Percentiles rank a stretch among this genome's conserved stretches.
Conservation (phyloP, 2,888 invertebrate genomes). For the Dyspetes luteomarginatus region DNA sequence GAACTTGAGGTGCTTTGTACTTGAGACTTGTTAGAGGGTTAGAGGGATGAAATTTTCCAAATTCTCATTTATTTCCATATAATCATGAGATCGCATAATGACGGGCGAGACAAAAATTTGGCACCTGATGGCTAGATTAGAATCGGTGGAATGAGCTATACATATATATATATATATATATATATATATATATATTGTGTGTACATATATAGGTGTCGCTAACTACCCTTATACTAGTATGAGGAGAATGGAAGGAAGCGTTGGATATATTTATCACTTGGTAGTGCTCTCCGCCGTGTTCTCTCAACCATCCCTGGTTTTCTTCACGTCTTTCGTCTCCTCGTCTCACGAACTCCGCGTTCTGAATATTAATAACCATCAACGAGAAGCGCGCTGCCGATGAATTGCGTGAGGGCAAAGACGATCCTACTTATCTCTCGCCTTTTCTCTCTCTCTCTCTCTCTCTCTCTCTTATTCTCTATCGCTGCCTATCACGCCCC, state of each 20-base stretch:
- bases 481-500: slow-evolving; percentile 49
- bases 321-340: slow-evolving; percentile 13
- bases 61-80: no score
- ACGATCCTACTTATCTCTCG: slow-evolving; percentile 37
- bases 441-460: slow-evolving; percentile 28
- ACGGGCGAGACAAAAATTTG: no score
- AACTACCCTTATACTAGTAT: slow-evolving; percentile 39
- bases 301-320: slow-evolving; percentile 11
- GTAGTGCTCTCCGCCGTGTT: slow-evolving; percentile 69
- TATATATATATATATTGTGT: background rate
- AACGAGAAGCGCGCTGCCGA: slow-evolving; percentile 32
- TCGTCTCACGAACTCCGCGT: slow-evolving; percentile 69
- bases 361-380: slow-evolving; percentile 82
- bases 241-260: slow-evolving; percentile 35
- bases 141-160: no score
- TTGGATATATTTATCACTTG: slow-evolving; percentile 81
- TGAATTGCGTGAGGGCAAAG: slow-evolving; percentile 45
- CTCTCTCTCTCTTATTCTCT: slow-evolving; percentile 16
- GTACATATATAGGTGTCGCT: background rate
- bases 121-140: no score
- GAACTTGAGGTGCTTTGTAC: no score
- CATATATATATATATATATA: background rate
- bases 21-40: no score
- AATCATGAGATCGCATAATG: no score
- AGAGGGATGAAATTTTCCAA: no score